phyloP scores from a whole-genome alignment of 2,888 invertebrate genomes.

The Rotaria magnacalcarata region DNA sequence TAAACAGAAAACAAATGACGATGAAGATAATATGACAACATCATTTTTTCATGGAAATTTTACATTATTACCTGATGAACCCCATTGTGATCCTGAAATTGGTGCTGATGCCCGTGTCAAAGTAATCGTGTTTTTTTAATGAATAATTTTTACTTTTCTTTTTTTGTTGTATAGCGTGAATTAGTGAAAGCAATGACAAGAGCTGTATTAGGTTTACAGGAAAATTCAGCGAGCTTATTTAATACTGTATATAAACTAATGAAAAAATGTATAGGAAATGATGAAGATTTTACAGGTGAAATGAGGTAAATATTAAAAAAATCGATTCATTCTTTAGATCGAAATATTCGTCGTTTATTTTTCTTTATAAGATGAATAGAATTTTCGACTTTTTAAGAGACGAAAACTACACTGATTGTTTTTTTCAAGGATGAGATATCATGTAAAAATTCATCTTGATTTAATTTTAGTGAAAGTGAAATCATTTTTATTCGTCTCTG shows the following conservation, averaged over 20 bases:
- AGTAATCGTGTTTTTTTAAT: background rate
- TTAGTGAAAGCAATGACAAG: slow-evolving; percentile 18
- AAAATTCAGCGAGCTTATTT: background rate
- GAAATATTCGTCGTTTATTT: too few species aligned
- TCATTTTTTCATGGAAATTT: slow-evolving; percentile 1
- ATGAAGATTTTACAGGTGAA: background rate
- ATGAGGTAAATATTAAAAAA: background rate
- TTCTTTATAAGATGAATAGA: too few species aligned
- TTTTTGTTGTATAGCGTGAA: background rate
- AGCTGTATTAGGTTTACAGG: slow-evolving; percentile 6
- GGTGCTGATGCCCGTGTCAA: slow-evolving; percentile 23
- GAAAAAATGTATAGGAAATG: slow-evolving; percentile 23
- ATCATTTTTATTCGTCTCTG: background rate
- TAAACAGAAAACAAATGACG: background rate
- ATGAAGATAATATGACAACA: background rate
- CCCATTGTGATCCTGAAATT: background rate
- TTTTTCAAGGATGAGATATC: too few species aligned
- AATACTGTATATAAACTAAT: slow-evolving; percentile 17
- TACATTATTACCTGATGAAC: slow-evolving; percentile 26
- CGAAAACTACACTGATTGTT: too few species aligned
- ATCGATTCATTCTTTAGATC: too few species aligned
- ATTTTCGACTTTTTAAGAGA: too few species aligned
- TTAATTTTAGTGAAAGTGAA: background rate
- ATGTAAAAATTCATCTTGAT: too few species aligned
- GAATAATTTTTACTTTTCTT: background rate